A percentile compares a stretch with the other conserved stretches of the same genome.
These are phyloP conservation scores for Rhabdomys dilectus DNA, from an alignment of 2,113 vertebrate genomes.

Conservation along the genomic window DNA sequence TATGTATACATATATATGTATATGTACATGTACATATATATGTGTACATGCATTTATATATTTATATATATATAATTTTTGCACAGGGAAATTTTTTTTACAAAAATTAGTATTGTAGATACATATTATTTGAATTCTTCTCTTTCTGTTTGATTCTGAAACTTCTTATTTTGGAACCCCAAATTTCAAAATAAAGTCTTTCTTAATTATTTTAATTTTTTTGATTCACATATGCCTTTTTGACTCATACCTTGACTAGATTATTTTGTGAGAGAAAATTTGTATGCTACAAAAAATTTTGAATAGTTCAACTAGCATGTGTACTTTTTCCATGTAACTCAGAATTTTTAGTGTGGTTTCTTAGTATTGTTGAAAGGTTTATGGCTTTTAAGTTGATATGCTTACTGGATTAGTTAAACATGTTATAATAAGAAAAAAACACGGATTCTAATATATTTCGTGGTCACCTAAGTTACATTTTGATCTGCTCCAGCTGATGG, in stretches of 20 bases:
- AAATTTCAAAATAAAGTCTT: slow-evolving; percentile 23
- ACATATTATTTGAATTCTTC: slow-evolving; percentile 3
- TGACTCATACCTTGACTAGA: slow-evolving; percentile 11
- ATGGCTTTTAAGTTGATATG: slow-evolving; percentile 41
- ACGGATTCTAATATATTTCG: slow-evolving; percentile 33
- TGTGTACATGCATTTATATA: too few species aligned
- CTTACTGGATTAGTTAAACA: slow-evolving; percentile 32
- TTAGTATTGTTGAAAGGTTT: slow-evolving; percentile 57
- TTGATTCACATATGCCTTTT: background rate
- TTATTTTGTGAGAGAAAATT: slow-evolving; percentile 40
- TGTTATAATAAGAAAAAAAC: background rate
- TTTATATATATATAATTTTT: background rate
- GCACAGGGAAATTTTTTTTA: too few species aligned
- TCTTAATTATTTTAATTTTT: slow-evolving; percentile 40
- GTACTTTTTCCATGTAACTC: slow-evolving; percentile 38
- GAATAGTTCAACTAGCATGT: background rate
- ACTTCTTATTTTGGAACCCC: slow-evolving; percentile 60
- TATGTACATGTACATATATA: background rate
- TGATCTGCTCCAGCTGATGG: background rate
- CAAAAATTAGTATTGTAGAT: background rate
- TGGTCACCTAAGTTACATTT: slow-evolving; percentile 1
- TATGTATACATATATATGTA: background rate
- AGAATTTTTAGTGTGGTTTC: slow-evolving; percentile 54
- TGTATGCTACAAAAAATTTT: background rate
- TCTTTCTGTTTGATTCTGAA: slow-evolving; percentile 49